These are phyloP conservation scores for Reinhardtius hippoglossoides DNA, from an alignment of 2,113 vertebrate species.

Conservation along the genomic window DNA sequence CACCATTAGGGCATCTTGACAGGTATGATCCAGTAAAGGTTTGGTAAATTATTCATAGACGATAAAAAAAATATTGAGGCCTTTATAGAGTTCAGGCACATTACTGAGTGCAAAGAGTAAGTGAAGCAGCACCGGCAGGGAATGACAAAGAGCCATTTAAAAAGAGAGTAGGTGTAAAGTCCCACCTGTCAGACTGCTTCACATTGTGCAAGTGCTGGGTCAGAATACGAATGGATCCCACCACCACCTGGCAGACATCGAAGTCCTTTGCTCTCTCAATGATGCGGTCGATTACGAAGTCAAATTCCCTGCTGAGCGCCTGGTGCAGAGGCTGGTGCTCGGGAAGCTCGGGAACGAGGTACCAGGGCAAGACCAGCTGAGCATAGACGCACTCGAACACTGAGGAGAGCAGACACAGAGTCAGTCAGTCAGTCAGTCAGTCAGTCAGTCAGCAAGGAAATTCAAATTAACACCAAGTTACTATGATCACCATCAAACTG, in stretches of 20 bases:
- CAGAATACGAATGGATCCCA: conserved; percentile 79
- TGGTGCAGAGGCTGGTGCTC: conserved; percentile 76
- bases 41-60: conserved; percentile 60
- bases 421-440: conserved; percentile 25
- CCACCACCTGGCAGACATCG: conserved; percentile 71
- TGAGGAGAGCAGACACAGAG: conserved; percentile 56
- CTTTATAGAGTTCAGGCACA: conserved; percentile 43
- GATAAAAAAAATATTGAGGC: conserved; percentile 29
- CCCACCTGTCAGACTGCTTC: conserved; percentile 79
- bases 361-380: conserved; percentile 79
- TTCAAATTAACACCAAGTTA: conserved; percentile 7
- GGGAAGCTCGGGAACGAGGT: conserved; percentile 63
- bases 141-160: conserved; percentile 2
- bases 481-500: conserved; percentile 23
- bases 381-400: conserved; percentile 82
- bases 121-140: conserved; percentile 4
- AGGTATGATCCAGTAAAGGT: conserved; percentile 15
- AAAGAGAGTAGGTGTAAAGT: conserved; percentile 2
- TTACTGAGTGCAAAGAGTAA: conserved; percentile 43
- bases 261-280: conserved; percentile 67
- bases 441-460: conserved; percentile 12
- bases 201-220: conserved; percentile 79
- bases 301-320: conserved; percentile 75
- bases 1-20: not conserved
- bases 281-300: conserved; percentile 72